Conservation (phyloP, 1,140 invertebrate species). For the Polypedilum vanderplanki region DNA sequence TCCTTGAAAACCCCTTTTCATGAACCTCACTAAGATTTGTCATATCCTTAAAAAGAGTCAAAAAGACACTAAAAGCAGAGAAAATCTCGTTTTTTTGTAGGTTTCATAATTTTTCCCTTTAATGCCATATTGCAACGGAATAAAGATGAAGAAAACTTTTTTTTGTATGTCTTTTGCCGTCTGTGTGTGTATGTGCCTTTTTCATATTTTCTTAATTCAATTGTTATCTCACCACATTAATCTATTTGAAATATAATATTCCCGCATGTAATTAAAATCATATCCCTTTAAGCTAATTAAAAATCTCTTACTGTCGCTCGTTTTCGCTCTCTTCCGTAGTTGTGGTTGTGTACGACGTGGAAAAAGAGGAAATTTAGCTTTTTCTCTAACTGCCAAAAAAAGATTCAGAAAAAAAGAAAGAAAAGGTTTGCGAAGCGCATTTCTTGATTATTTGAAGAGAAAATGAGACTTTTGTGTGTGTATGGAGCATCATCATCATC, state of each 20-base stretch:
- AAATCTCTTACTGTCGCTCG: background rate
- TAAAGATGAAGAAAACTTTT: slow-evolving; percentile 4
- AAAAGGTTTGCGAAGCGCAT: background rate
- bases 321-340: background rate
- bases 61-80: no score
- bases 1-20: no score
- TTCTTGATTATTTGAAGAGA: slow-evolving; percentile 13
- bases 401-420: no score
- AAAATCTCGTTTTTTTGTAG: background rate
- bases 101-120: background rate
- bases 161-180: background rate
- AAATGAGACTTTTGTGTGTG: background rate
- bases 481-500: background rate
- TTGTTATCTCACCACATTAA: slow-evolving; percentile 26
- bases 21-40: background rate
- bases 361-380: background rate
- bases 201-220: slow-evolving; percentile 17
- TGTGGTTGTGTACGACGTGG: slow-evolving; percentile 8
- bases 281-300: slow-evolving; percentile 28
- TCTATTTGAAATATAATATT: slow-evolving; percentile 27
- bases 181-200: no score
- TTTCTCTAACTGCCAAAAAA: background rate
- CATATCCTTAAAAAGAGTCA: background rate
- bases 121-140: background rate
- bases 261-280: slow-evolving; percentile 26